Base-by-base conservation (phyloP, 2,113 vertebrate genomes). In the Cardinalis cardinalis region DNA sequence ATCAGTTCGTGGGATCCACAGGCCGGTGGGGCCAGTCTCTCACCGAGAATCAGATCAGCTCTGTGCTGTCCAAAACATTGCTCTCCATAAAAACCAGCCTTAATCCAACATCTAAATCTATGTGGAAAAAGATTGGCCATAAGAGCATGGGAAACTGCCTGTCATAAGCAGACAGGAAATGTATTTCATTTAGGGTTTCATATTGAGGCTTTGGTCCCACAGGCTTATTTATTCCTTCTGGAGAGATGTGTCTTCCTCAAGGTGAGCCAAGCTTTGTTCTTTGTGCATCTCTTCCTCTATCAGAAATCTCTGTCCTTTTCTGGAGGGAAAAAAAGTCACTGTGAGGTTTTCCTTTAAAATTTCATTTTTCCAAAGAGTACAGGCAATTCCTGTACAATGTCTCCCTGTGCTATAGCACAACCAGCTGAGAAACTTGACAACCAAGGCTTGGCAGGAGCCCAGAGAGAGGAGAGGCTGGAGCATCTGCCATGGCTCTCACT, bases 1-100 rank as follows among this genome's bases (percentile, higher is more conserved):
- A 26, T 9, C 11, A 0, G 17, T 20, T 3, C 0, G 9, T 5
- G 56, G 66, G 44, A 19, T 40, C 36, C 7, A 1, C 5, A 5
- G 21, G 32, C n/a, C 31, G 23, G 5, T 1, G 56, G 40, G 9
- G 18, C 7, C 0, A 2, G 15, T 34, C 32, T 46, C 21, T 43
- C 46, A 13, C 16, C 0, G 6, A 36, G 21, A 15, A 19, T 19
- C 40, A 2, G 14, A 36, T n/a, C 69, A 36, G 17, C 29, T 51
- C 10, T 0, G 7, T 28, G 23, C 69, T 49, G n/a, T n/a, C 40
- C 28, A 13, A 28, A 43, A 17, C 9, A 18, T 25, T 18, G 2
- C 48, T 68, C 48, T 40, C 36, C 10, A 36, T 11, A 23, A 40
- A 41, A 36, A 7, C 0, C 40, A 48, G 29, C 32, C 26, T 31